A percentile compares a stretch with the other conserved stretches of the same genome.
These are phyloP conservation scores for Lasius platythorax DNA, from an alignment of 2,888 invertebrate genomes.

Conservation along the genomic window DNA sequence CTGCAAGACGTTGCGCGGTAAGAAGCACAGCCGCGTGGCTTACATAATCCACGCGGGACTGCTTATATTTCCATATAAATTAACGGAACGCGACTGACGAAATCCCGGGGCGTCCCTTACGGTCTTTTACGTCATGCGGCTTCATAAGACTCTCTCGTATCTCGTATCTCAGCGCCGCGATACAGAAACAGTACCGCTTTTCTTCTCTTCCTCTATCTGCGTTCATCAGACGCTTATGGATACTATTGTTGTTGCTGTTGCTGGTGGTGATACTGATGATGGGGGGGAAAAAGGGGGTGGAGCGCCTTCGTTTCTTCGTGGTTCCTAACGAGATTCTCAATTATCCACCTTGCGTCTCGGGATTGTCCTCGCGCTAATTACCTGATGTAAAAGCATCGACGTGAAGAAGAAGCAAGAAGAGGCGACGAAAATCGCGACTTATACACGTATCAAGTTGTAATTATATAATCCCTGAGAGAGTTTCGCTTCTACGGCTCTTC, in stretches of 20 bases:
- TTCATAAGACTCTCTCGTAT: conserved; percentile 8
- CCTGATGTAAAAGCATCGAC: conserved; percentile 20
- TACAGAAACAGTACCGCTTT: conserved; percentile 23
- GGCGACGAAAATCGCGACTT: not conserved
- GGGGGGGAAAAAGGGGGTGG: not conserved
- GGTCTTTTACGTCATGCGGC: conserved; percentile 34
- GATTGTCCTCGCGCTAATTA: conserved; percentile 46
- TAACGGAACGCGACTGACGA: conserved; percentile 56
- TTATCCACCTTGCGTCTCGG: conserved; percentile 14
- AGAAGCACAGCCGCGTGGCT: conserved; percentile 33
- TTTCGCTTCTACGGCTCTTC: not conserved
- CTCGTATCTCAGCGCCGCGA: conserved; percentile 33
- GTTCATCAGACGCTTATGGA: conserved; percentile 41
- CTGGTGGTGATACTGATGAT: not conserved
- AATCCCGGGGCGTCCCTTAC: conserved; percentile 48
- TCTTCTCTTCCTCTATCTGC: conserved; percentile 1
- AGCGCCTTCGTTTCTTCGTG: conserved; percentile 32
- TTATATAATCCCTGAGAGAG: not conserved
- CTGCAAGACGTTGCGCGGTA: conserved; percentile 34
- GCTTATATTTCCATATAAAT: conserved; percentile 69
- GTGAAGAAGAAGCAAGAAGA: not conserved
- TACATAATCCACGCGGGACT: conserved; percentile 61
- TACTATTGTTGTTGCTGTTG: not conserved
- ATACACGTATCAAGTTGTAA: not conserved
- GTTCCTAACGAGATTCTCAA: conserved; percentile 50